A percentile compares a stretch with the other conserved stretches of the same genome.
These are phyloP conservation scores for Protonibea diacanthus DNA, from an alignment of 2,797 vertebrate genomes.

Conservation along the genomic window DNA sequence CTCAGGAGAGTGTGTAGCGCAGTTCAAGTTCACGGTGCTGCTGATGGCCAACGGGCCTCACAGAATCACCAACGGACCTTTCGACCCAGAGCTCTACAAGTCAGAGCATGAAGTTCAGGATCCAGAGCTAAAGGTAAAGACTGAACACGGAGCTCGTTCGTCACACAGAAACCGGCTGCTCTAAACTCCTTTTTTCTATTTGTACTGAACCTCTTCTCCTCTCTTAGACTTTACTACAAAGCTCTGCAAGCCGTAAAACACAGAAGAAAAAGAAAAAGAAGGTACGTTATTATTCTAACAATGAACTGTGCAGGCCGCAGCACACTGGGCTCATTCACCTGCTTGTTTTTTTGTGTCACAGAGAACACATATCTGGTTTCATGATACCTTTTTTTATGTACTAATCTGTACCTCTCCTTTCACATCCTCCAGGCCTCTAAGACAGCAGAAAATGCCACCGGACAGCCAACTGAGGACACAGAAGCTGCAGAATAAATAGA, in stretches of 20 bases:
- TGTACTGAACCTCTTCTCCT: slow-evolving; percentile 14
- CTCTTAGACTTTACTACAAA: slow-evolving; percentile 93
- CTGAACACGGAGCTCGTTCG: background rate
- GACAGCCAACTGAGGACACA: slow-evolving; percentile 72
- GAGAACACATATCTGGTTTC: background rate
- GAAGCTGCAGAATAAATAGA: slow-evolving; percentile 71
- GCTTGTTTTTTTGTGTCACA: background rate
- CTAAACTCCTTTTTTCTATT: background rate
- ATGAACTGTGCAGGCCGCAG: background rate
- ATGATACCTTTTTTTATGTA: background rate
- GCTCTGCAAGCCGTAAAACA: slow-evolving; percentile 96
- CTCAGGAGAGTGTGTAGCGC: slow-evolving; percentile 93
- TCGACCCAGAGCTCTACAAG: slow-evolving; percentile 93
- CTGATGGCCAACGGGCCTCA: slow-evolving; percentile 96
- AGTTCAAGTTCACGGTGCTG: slow-evolving; percentile 98
- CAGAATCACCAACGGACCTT: slow-evolving; percentile 92
- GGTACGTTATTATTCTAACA: slow-evolving; percentile 77
- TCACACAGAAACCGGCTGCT: background rate
- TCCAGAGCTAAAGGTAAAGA: slow-evolving; percentile 91
- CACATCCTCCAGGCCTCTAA: slow-evolving; percentile 75
- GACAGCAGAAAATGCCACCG: slow-evolving; percentile 78
- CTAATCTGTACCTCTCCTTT: background rate
- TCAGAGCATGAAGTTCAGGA: slow-evolving; percentile 95
- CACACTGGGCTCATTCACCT: background rate
- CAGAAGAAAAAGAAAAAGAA: slow-evolving; percentile 99